Percentiles rank a stretch among this genome's conserved stretches.
Conservation (phyloP, 2,888 invertebrate species). For the Eupithecia vulgata region DNA sequence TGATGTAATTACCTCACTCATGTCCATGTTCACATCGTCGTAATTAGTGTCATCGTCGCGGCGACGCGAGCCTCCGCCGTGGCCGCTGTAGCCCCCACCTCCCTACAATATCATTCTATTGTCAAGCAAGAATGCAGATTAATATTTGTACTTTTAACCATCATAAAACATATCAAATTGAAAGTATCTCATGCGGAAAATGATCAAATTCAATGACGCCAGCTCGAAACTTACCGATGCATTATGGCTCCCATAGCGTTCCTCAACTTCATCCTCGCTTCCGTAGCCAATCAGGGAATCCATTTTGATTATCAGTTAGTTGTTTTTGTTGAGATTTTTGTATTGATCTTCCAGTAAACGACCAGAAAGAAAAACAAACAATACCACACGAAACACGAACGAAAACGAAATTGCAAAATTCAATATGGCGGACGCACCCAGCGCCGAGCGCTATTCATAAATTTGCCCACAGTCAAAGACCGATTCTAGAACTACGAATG, state of each 20-base stretch:
- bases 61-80: conserved; percentile 56
- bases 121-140: conserved; percentile 85
- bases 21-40: conserved; percentile 90
- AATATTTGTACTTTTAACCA: conserved; percentile 63
- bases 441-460: too few relatives aligned
- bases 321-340: not conserved
- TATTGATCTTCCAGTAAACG: not conserved
- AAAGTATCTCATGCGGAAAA: conserved; percentile 13
- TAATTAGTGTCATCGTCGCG: conserved; percentile 87
- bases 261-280: conserved; percentile 90
- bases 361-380: conserved; percentile 19
- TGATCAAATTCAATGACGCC: conserved; percentile 50
- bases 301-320: conserved; percentile 76
- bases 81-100: conserved; percentile 64
- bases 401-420: conserved; percentile 8
- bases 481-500: conserved; percentile 24
- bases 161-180: not conserved
- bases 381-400: not conserved
- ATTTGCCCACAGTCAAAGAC: conserved; percentile 12
- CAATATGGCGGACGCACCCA: conserved; percentile 34
- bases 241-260: conserved; percentile 65
- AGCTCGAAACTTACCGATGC: conserved; percentile 66
- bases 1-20: conserved; percentile 86
- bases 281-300: conserved; percentile 90
- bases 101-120: conserved; percentile 84